Evolutionary conservation across 2,113 vertebrate genomes (phyloP).

Genomic region (Sapajus apella): DNA sequence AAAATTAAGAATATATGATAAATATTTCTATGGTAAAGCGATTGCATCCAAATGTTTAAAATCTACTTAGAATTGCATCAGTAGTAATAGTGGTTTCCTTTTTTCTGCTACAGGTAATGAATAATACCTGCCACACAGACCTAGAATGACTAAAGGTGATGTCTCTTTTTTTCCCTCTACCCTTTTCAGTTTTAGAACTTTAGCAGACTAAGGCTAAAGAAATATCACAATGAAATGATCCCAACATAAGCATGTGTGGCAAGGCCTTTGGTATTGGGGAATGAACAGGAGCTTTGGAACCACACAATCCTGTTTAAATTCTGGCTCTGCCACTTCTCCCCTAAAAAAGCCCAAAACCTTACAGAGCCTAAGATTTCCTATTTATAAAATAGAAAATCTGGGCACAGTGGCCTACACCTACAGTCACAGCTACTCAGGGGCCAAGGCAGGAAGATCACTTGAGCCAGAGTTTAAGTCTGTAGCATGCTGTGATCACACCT

Average conservation of each 20-base stretch:
- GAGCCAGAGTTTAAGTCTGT: neutral
- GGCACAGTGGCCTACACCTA: neutral
- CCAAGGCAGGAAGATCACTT: neutral
- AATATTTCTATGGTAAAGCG: neutral
- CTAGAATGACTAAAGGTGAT: neutral
- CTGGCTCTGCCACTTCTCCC: neutral
- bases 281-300: neutral
- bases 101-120: neutral
- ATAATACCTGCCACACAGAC: neutral
- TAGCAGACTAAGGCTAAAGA: neutral
- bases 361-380: neutral
- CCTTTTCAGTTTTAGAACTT: neutral
- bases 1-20: conserved; percentile 3
- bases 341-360: neutral
- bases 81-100: neutral
- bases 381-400: neutral
- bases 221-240: neutral
- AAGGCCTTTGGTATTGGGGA: neutral
- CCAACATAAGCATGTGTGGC: neutral
- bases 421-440: neutral
- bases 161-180: neutral
- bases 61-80: neutral
- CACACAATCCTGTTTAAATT: neutral
- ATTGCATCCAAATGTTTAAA: neutral
- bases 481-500: neutral